These are phyloP conservation scores for Rhyacophila evoluta DNA, from an alignment of 2,888 invertebrate genomes.

Conservation along the genomic window DNA sequence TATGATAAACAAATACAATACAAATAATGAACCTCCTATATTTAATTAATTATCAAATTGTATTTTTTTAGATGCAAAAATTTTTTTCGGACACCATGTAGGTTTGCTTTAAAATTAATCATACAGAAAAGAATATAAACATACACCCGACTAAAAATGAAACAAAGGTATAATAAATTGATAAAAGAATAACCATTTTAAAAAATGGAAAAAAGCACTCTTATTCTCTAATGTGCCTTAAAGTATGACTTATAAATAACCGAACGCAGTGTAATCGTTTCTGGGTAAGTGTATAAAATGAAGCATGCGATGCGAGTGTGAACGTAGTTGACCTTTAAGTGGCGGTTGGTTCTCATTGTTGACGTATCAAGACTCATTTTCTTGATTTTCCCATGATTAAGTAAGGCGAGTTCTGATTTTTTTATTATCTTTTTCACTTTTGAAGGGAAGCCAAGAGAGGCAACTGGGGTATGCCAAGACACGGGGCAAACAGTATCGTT, in stretches of 20 bases:
- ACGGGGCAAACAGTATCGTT: neutral
- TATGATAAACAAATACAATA: no score
- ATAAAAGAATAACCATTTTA: neutral
- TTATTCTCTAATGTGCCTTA: neutral
- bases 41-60: no score
- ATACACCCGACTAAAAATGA: neutral
- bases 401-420: slow-evolving; percentile 48
- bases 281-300: slow-evolving; percentile 6
- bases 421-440: slow-evolving; percentile 50
- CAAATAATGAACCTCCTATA: no score
- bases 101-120: neutral
- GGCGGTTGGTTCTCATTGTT: slow-evolving; percentile 17
- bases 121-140: slow-evolving; percentile 8
- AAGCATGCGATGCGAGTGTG: slow-evolving; percentile 28
- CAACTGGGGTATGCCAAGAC: neutral
- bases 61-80: no score
- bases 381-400: slow-evolving; percentile 50
- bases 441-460: slow-evolving; percentile 23
- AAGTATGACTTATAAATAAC: neutral
- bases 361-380: neutral
- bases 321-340: slow-evolving; percentile 31
- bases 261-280: neutral
- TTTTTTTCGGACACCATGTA: neutral
- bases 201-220: neutral
- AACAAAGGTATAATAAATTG: slow-evolving; percentile 3